phyloP scores from a whole-genome alignment of 1,140 invertebrate genomes.

The Xylocopa sonorina region DNA sequence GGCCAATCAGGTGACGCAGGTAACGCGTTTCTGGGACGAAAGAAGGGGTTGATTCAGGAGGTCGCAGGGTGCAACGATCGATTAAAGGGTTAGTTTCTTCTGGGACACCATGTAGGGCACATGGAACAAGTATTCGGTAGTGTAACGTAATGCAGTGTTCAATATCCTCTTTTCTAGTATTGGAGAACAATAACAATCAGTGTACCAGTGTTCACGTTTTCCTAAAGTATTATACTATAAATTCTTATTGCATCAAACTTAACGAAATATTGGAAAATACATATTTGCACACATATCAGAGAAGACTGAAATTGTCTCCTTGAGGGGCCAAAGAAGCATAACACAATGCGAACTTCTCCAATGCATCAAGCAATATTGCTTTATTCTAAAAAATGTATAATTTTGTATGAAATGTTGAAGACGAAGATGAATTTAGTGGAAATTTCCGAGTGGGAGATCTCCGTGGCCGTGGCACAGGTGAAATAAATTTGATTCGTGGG shows the following conservation, averaged over 20 bases:
- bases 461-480: neutral
- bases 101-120: constrained; percentile 28
- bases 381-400: too few species aligned
- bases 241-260: neutral
- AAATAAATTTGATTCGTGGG: constrained; percentile 32
- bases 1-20: constrained; percentile 69
- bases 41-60: constrained; percentile 62
- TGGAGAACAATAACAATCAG: neutral
- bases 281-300: too few species aligned
- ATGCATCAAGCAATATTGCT: too few species aligned
- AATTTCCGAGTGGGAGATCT: neutral
- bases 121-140: constrained; percentile 22
- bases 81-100: constrained; percentile 61
- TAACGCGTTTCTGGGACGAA: constrained; percentile 50
- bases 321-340: too few species aligned
- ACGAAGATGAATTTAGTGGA: neutral
- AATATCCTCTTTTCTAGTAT: neutral
- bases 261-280: neutral
- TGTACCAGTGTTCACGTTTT: neutral
- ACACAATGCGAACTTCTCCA: too few species aligned
- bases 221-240: neutral
- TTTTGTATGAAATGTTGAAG: too few species aligned
- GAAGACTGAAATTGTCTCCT: too few species aligned
- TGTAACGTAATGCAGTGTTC: neutral
- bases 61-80: constrained; percentile 26